Conservation (phyloP, 2,888 invertebrate genomes). For the Orthonychiurus folsomi region DNA sequence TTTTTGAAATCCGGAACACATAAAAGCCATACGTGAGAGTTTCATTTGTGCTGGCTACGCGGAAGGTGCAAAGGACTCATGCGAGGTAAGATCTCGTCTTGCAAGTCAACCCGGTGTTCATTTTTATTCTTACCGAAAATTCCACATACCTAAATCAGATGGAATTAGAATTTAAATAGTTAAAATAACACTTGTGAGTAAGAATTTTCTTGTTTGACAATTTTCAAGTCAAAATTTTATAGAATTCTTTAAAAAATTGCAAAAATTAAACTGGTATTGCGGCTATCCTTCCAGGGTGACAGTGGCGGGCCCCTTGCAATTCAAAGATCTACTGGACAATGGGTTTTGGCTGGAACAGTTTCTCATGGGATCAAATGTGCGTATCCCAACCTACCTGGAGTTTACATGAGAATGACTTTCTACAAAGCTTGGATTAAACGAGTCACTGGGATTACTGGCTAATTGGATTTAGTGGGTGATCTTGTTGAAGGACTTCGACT, state of each 20-base stretch:
- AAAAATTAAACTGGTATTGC: too few relatives aligned
- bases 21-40: conserved; percentile 73
- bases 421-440: conserved; percentile 85
- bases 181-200: background rate
- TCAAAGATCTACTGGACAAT: conserved; percentile 71
- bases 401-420: conserved; percentile 83
- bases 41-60: conserved; percentile 89
- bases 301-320: conserved; percentile 83
- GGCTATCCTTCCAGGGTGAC: conserved; percentile 75
- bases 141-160: background rate
- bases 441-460: conserved; percentile 52
- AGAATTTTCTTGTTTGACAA: too few relatives aligned
- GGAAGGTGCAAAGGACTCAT: conserved; percentile 83
- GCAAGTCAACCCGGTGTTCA: too few relatives aligned
- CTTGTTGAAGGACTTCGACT: too few relatives aligned
- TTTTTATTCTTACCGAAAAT: too few relatives aligned
- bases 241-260: too few relatives aligned
- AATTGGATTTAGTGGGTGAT: too few relatives aligned
- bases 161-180: conserved; percentile 9
- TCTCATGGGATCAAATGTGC: conserved; percentile 86
- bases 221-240: too few relatives aligned
- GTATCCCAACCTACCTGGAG: conserved; percentile 36
- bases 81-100: conserved; percentile 60
- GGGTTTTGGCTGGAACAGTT: conserved; percentile 81
- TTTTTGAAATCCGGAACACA: conserved; percentile 81